Conservation (phyloP, 92 coral and sea anemone genomes). For the Nematostella vectensis region DNA sequence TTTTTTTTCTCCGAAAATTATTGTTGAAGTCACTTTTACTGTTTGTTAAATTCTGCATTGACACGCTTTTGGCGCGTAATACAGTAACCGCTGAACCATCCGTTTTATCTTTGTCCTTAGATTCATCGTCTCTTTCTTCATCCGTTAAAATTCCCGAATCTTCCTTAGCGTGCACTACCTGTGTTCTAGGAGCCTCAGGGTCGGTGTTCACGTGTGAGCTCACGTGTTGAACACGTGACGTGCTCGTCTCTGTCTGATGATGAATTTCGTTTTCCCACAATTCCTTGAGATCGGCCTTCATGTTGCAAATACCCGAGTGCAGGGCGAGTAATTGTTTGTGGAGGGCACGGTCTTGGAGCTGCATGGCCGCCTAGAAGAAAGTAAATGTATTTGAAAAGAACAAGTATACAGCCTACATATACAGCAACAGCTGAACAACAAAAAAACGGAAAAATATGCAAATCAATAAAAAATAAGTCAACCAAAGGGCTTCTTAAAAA, state of each 20-base stretch:
- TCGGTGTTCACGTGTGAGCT: conserved; percentile 9
- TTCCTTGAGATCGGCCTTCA: conserved; percentile 27
- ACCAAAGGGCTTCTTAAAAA: too few species aligned
- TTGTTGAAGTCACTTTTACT: conserved; percentile 4
- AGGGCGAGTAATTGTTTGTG: conserved; percentile 48
- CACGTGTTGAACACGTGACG: conserved; percentile 24
- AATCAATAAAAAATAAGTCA: too few species aligned
- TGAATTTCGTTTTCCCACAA: conserved; percentile 28
- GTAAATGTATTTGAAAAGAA: too few species aligned
- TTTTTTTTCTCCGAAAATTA: neutral
- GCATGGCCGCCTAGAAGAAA: conserved; percentile 48
- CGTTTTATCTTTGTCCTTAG: conserved; percentile 16
- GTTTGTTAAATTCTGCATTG: neutral
- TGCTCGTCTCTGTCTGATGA: conserved; percentile 5
- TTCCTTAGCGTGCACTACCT: conserved; percentile 48
- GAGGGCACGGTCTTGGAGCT: conserved; percentile 43
- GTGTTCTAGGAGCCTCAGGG: conserved; percentile 9
- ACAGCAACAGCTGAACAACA: too few species aligned
- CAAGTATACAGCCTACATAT: too few species aligned
- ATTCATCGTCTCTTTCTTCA: conserved; percentile 41
- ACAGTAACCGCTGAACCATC: conserved; percentile 3
- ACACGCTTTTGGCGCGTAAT: conserved; percentile 7
- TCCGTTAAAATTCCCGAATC: conserved; percentile 59
- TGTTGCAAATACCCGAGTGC: conserved; percentile 22
- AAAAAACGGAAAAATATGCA: too few species aligned